These are phyloP conservation scores for Corella eumyota DNA, from an alignment of 23 tunicate genomes.

Conservation along the genomic window DNA sequence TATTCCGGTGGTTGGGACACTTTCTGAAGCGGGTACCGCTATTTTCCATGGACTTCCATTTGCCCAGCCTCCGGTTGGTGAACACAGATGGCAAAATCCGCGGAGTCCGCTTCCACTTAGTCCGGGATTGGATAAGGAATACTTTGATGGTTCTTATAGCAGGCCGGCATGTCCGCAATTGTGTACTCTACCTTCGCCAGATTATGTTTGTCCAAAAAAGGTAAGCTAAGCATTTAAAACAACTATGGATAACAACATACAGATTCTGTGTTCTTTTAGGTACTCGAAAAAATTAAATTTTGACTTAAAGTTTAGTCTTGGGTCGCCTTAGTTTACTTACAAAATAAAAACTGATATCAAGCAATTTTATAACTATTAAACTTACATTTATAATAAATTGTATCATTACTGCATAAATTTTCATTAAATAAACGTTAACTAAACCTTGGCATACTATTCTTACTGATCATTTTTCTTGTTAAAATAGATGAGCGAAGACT, in stretches of 20 bases:
- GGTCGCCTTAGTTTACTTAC: too few species aligned
- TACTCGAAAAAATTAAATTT: too few species aligned
- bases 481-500: constrained; percentile 65
- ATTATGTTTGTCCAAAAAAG: constrained; percentile 44
- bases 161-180: constrained; percentile 63
- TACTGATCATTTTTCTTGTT: too few species aligned
- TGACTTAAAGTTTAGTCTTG: too few species aligned
- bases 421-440: too few species aligned
- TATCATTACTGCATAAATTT: too few species aligned
- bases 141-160: constrained; percentile 32
- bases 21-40: constrained; percentile 19
- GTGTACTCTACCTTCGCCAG: constrained; percentile 64
- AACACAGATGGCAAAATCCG: constrained; percentile 32
- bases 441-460: too few species aligned
- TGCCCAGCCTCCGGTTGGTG: constrained; percentile 24
- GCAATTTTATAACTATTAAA: too few species aligned
- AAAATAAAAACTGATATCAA: too few species aligned
- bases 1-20: constrained; percentile 5
- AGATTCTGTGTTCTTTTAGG: too few species aligned
- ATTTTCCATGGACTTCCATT: constrained; percentile 47
- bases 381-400: too few species aligned
- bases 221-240: constrained; percentile 4
- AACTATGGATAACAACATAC: not conserved
- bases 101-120: not conserved
- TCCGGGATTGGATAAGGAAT: constrained; percentile 2